phyloP scores from a whole-genome alignment of 2,113 vertebrate species.

The Macquaria ambigua region DNA sequence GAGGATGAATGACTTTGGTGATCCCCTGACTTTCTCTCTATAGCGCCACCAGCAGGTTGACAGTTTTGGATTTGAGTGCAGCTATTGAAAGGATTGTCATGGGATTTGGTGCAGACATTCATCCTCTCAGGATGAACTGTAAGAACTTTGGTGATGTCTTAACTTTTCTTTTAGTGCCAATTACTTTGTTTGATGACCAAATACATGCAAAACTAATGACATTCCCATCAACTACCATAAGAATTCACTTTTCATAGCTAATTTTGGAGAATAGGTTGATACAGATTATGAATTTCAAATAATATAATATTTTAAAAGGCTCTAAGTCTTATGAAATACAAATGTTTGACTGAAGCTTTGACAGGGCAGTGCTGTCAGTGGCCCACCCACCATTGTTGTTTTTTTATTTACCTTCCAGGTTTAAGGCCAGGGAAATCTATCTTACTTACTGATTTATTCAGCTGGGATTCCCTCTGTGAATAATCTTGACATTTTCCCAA shows the following conservation, averaged over 20 bases:
- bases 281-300: background rate
- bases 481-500: slow-evolving; percentile 63
- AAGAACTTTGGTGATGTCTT: too few species aligned
- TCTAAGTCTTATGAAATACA: background rate
- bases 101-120: background rate
- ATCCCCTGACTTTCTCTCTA: background rate
- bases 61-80: background rate
- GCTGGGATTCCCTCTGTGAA: slow-evolving; percentile 42
- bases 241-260: background rate
- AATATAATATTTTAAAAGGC: background rate
- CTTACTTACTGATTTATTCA: slow-evolving; percentile 43
- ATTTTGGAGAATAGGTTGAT: background rate
- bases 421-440: slow-evolving; percentile 34
- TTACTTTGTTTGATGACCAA: background rate
- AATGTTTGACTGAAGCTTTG: background rate
- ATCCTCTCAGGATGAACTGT: background rate
- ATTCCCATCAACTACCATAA: background rate
- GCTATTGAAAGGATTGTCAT: background rate
- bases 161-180: background rate
- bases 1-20: background rate
- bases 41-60: background rate
- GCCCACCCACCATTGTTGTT: background rate
- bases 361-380: background rate
- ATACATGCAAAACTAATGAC: background rate
- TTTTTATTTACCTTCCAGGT: slow-evolving; percentile 28